phyloP scores from a whole-genome alignment of 2,888 invertebrate genomes.

The Chaitophorus viminalis region DNA sequence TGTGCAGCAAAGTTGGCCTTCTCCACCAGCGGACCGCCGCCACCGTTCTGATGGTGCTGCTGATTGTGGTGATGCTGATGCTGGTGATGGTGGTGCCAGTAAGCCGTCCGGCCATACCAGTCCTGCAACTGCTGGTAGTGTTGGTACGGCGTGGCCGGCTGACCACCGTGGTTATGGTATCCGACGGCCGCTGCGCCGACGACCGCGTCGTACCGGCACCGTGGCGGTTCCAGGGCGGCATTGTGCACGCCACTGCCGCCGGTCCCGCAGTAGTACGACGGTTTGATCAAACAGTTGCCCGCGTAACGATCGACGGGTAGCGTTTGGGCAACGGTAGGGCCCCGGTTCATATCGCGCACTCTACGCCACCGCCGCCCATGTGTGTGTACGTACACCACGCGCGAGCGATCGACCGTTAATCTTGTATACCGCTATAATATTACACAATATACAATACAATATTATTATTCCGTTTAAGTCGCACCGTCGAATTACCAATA shows the following conservation, averaged over 20 bases:
- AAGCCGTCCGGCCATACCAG: conserved; percentile 53
- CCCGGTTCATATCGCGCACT: conserved; percentile 60
- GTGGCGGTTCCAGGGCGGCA: conserved; percentile 64
- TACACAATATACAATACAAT: not conserved
- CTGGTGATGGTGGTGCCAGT: conserved; percentile 41
- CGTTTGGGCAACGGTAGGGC: conserved; percentile 58
- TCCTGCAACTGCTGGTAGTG: conserved; percentile 51
- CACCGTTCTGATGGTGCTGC: conserved; percentile 64
- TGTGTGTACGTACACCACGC: conserved; percentile 30
- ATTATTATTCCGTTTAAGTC: not conserved
- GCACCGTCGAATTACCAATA: not conserved
- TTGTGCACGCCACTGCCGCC: conserved; percentile 64
- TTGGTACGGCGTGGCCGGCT: conserved; percentile 30
- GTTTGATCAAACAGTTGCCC: conserved; percentile 73
- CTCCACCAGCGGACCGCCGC: conserved; percentile 69
- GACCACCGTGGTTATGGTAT: conserved; percentile 17
- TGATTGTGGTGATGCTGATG: conserved; percentile 18
- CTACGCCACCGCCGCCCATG: conserved; percentile 31
- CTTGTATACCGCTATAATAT: too few species aligned
- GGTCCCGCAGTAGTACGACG: conserved; percentile 64
- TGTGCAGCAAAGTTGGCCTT: conserved; percentile 83
- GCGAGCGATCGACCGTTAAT: not conserved
- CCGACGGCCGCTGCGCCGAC: conserved; percentile 41
- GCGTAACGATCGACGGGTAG: conserved; percentile 74
- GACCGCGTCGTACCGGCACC: conserved; percentile 58